These are phyloP conservation scores for Scaptodrosophila lebanonensis DNA, from an alignment of 1,140 invertebrate genomes.

Conservation along the genomic window DNA sequence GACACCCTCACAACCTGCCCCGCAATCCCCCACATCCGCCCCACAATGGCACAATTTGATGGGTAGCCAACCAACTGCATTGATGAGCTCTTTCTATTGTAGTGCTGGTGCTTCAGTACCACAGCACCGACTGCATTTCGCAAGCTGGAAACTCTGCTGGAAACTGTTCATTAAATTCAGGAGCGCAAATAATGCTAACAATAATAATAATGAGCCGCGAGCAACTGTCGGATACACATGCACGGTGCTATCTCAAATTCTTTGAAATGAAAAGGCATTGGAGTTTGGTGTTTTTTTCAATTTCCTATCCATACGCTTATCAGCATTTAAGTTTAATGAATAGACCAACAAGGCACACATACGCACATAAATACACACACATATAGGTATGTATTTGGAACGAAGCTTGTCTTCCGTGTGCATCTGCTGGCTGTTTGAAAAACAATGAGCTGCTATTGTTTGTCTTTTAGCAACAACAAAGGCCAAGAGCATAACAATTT, in stretches of 20 bases:
- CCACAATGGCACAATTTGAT: slow-evolving; percentile 38
- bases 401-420: slow-evolving; percentile 48
- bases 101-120: neutral
- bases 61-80: slow-evolving; percentile 36
- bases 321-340: too few relatives aligned
- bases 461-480: slow-evolving; percentile 70
- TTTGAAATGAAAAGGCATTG: too few relatives aligned
- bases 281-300: slow-evolving; percentile 45
- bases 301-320: slow-evolving; percentile 54
- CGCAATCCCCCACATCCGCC: too few relatives aligned
- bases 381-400: neutral
- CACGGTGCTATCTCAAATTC: too few relatives aligned
- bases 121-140: neutral
- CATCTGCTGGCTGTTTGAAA: slow-evolving; percentile 39
- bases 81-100: slow-evolving; percentile 50
- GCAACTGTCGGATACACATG: neutral
- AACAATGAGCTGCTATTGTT: slow-evolving; percentile 64
- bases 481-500: slow-evolving; percentile 57
- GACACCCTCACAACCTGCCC: too few relatives aligned
- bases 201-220: slow-evolving; percentile 34
- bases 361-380: neutral
- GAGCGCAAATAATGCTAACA: slow-evolving; percentile 8
- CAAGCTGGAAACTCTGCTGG: too few relatives aligned
- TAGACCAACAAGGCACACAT: too few relatives aligned
- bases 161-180: neutral